Percentiles rank a stretch among this genome's conserved stretches.
phyloP scores from a whole-genome alignment of 2,888 invertebrate species.

The Bellardia bayeri region DNA sequence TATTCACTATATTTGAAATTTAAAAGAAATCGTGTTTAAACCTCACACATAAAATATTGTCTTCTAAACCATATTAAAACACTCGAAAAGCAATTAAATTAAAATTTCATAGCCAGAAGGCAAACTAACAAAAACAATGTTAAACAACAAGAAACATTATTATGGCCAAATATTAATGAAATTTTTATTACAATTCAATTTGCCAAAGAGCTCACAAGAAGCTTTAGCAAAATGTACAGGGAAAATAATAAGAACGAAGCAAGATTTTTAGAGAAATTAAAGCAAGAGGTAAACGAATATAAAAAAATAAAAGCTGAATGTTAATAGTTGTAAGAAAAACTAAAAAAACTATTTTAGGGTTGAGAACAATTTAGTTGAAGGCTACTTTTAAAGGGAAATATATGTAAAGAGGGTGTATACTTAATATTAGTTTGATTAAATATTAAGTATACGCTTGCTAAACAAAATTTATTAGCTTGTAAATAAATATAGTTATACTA shows the following conservation, averaged over 20 bases:
- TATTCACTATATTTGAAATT: neutral
- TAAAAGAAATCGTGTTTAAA: neutral
- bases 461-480: no score
- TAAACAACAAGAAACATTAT: neutral
- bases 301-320: neutral
- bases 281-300: constrained; percentile 5
- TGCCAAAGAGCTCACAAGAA: constrained; percentile 59
- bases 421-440: neutral
- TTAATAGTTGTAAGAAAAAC: neutral
- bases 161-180: constrained; percentile 56
- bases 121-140: neutral
- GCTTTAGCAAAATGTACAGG: constrained; percentile 11
- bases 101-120: constrained; percentile 16
- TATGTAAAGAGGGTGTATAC: neutral
- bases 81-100: constrained; percentile 54
- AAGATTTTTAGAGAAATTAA: constrained; percentile 20
- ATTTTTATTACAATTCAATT: constrained; percentile 68
- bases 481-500: no score
- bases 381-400: neutral
- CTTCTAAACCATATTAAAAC: constrained; percentile 18
- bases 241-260: neutral
- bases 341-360: constrained; percentile 30
- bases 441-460: no score
- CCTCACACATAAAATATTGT: neutral
- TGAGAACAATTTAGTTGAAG: neutral